Conservation (phyloP, 1,140 invertebrate species). For the Penaeus chinensis region DNA sequence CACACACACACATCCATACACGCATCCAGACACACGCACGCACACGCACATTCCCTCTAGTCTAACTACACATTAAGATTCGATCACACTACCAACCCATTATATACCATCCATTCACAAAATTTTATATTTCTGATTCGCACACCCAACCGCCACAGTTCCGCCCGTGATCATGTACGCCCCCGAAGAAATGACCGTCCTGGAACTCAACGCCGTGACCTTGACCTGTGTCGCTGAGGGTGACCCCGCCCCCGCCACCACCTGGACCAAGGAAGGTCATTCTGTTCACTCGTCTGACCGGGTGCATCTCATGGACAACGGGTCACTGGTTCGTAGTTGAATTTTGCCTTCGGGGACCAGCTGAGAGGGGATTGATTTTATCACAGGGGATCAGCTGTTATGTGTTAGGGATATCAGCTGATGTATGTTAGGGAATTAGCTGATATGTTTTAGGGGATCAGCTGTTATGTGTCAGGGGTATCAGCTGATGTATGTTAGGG, state of each 20-base stretch:
- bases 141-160: conserved; percentile 5
- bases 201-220: conserved; percentile 40
- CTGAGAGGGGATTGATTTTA: not conserved
- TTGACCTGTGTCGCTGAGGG: conserved; percentile 50
- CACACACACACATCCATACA: too few relatives aligned
- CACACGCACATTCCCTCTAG: too few relatives aligned
- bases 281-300: conserved; percentile 37
- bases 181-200: conserved; percentile 44
- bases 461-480: too few relatives aligned
- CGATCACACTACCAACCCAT: too few relatives aligned
- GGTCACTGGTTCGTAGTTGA: conserved; percentile 23
- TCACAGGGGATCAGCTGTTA: too few relatives aligned
- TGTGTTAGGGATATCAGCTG: too few relatives aligned
- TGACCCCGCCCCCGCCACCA: conserved; percentile 48
- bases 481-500: too few relatives aligned
- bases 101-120: not conserved
- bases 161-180: conserved; percentile 49
- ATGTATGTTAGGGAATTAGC: too few relatives aligned
- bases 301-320: conserved; percentile 42
- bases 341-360: not conserved
- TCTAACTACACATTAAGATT: too few relatives aligned
- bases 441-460: too few relatives aligned
- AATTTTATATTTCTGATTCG: not conserved
- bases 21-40: too few relatives aligned
- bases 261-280: conserved; percentile 56